Percentiles rank a stretch among this genome's conserved stretches.
These are phyloP conservation scores for Ormia ochracea DNA, from an alignment of 2,888 invertebrate genomes.

Conservation along the genomic window DNA sequence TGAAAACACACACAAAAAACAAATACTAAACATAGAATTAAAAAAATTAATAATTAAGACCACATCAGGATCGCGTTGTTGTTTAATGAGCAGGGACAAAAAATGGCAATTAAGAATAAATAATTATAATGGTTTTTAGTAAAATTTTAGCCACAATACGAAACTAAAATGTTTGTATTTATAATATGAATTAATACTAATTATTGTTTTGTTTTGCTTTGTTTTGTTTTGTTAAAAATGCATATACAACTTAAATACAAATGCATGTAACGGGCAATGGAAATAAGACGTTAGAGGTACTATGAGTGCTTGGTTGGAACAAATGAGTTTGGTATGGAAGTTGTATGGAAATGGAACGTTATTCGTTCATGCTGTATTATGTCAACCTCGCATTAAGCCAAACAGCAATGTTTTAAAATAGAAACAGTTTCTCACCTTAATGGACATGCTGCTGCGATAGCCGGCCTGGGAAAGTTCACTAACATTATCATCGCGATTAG, in stretches of 20 bases:
- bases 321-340: constrained; percentile 17
- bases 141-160: background rate
- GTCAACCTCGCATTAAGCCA: constrained; percentile 66
- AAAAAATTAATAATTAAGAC: constrained; percentile 3
- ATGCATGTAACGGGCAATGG: too few species aligned
- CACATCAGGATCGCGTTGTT: background rate
- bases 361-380: constrained; percentile 16
- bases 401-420: constrained; percentile 67
- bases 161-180: background rate
- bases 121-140: background rate
- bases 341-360: constrained; percentile 32
- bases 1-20: background rate
- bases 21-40: background rate
- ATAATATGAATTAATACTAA: background rate
- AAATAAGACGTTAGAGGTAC: constrained; percentile 14
- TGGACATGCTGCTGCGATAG: constrained; percentile 76
- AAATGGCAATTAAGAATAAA: background rate
- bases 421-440: constrained; percentile 79
- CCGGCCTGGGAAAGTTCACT: constrained; percentile 69
- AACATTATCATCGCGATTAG: constrained; percentile 71
- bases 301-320: constrained; percentile 22
- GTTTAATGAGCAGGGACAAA: too few species aligned
- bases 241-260: background rate
- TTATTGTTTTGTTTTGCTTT: background rate
- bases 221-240: background rate